A percentile compares a stretch with the other conserved stretches of the same genome.
phyloP scores from a whole-genome alignment of 2,888 invertebrate genomes.

The Troides helena region DNA sequence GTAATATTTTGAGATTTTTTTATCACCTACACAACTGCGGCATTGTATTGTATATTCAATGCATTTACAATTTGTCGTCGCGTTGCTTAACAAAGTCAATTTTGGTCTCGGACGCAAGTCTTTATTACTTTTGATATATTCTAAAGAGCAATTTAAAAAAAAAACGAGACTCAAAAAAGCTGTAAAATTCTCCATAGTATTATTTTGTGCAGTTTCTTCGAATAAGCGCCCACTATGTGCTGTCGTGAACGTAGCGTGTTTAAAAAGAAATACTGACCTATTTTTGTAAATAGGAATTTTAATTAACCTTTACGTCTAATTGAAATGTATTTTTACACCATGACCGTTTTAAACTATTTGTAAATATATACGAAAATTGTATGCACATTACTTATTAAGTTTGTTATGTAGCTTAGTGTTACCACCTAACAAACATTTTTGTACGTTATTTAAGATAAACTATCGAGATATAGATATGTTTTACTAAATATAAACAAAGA shows the following conservation, averaged over 20 bases:
- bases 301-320: constrained; percentile 33
- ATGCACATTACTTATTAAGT: constrained; percentile 24
- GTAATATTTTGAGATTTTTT: neutral
- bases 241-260: constrained; percentile 23
- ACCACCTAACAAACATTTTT: constrained; percentile 17
- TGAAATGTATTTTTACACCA: constrained; percentile 42
- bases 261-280: constrained; percentile 22
- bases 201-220: neutral
- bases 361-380: constrained; percentile 17
- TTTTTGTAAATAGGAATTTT: constrained; percentile 35
- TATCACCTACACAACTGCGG: neutral
- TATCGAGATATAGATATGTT: constrained; percentile 21
- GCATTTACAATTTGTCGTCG: constrained; percentile 22
- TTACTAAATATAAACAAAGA: constrained; percentile 4
- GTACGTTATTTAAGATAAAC: constrained; percentile 27
- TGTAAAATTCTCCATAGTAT: neutral
- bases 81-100: neutral
- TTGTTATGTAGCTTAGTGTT: constrained; percentile 19
- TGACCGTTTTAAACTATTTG: constrained; percentile 29
- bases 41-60: constrained; percentile 22
- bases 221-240: constrained; percentile 5
- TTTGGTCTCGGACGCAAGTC: constrained; percentile 1
- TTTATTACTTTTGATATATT: neutral
- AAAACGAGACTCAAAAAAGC: neutral
- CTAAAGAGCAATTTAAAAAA: constrained; percentile 6